phyloP scores from a whole-genome alignment of 2,797 vertebrate genomes.

The Nyctalus aviator region DNA sequence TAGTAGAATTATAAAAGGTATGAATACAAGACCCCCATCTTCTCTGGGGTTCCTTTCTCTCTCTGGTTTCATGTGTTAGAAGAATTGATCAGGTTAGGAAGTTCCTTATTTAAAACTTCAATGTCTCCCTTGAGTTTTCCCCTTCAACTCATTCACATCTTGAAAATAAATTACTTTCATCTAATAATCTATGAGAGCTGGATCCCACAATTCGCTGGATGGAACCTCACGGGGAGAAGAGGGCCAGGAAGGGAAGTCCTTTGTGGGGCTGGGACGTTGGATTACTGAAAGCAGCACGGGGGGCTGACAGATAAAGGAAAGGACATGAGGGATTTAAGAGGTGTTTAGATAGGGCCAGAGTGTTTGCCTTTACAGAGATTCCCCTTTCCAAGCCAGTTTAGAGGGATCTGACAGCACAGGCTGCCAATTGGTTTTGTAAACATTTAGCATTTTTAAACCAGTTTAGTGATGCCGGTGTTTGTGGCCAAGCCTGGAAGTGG shows the following conservation, averaged over 20 bases:
- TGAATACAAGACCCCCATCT: not conserved
- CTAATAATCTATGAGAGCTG: not conserved
- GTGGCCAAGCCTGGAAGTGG: not conserved
- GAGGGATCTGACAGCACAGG: not conserved
- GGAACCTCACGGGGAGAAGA: not conserved
- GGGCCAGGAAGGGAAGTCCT: not conserved
- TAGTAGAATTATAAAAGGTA: not conserved
- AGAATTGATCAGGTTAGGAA: not conserved
- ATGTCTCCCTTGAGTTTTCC: not conserved
- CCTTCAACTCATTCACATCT: not conserved
- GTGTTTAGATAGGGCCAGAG: not conserved
- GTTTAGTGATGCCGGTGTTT: not conserved
- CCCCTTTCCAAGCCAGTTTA: not conserved
- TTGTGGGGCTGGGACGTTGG: not conserved
- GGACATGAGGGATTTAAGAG: not conserved
- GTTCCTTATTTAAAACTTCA: conserved; percentile 17
- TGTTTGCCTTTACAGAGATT: not conserved
- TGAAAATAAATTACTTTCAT: conserved; percentile 4
- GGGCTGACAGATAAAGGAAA: not conserved
- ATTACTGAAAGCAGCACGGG: not conserved
- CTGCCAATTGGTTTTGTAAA: not conserved
- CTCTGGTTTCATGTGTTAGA: not conserved
- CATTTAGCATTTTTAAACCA: not conserved
- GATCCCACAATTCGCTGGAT: not conserved
- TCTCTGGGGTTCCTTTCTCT: not conserved